Base-by-base conservation (phyloP, 2,113 vertebrate species). In the Python bivittatus region DNA sequence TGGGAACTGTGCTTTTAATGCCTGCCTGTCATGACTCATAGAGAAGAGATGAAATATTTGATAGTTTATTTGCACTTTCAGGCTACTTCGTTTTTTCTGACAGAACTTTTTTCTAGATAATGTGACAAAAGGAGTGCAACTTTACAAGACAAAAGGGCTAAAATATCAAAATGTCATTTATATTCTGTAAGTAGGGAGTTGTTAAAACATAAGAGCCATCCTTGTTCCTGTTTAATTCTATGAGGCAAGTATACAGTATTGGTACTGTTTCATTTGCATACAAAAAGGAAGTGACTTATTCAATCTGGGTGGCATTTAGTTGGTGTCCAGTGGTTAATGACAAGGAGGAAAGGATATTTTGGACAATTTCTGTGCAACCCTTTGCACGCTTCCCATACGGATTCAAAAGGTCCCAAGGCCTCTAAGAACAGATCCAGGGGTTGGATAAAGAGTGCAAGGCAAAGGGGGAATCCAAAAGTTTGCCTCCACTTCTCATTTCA, bases 41-140 rank as follows among this genome's bases (percentile, higher is more conserved):
- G 52, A 56, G n/a, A 90, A 56, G 25, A 48, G 91, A 92, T 92
- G 57, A 96, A 93, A 93, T 94, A 93, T 96, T 94, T 94, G 25
- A 87, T 57, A 9, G 85, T 88, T 88, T 89, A 89, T 92, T 89
- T 92, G 48, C 15, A 61, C 72, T 61, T 84, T 89, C 48, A 42
- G 5, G 79, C 88, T 64, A 42, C 44, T 13, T 92, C n/a, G 23
- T 92, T 89, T 85, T 89, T n/a, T 29, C 10, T 54, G n/a, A 92
- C 20, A 64, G 48, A 54, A 48, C n/a, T 29, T 68, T 56, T 89
- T 61, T 42, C 2, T 29, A 53, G 86, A 44, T 12, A 92, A 23
- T 61, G 11, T n/a, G 42, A 89, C 56, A 89, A 5, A 89, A 89
- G 33, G n/a, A 54, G 42, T 44, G 22, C 83, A 84, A 72, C 8